phyloP scores from a whole-genome alignment of 2,113 vertebrate species.

The Nerophis ophidion region DNA sequence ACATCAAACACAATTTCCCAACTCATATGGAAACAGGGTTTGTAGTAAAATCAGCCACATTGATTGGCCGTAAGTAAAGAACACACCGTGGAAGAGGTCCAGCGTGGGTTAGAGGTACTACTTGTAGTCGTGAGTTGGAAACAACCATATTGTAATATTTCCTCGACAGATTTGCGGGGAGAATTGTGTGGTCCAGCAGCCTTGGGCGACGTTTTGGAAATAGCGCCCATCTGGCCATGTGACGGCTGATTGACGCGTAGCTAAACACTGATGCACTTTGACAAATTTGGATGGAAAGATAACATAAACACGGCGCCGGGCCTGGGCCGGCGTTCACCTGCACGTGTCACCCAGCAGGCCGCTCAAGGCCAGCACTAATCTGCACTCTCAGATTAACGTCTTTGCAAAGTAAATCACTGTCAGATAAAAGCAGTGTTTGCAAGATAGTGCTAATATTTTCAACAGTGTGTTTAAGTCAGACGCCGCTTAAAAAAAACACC shows the following conservation, averaged over 20 bases:
- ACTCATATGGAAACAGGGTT: no score
- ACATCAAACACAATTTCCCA: no score
- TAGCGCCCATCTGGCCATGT: constrained; percentile 81
- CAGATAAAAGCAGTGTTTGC: constrained; percentile 83
- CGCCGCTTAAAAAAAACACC: constrained; percentile 68
- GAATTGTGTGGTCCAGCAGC: constrained; percentile 73
- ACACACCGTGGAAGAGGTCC: no score
- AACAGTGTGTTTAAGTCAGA: constrained; percentile 83
- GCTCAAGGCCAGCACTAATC: constrained; percentile 80
- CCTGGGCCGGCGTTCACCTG: constrained; percentile 83
- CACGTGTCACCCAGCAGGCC: constrained; percentile 76
- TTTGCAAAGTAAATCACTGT: constrained; percentile 81
- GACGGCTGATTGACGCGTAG: constrained; percentile 79
- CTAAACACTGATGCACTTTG: constrained; percentile 93
- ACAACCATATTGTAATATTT: no score
- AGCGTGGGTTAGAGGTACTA: no score
- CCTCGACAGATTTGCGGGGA: constrained; percentile 11
- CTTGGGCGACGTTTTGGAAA: constrained; percentile 77
- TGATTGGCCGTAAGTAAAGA: no score
- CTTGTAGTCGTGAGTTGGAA: no score
- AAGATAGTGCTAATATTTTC: constrained; percentile 82
- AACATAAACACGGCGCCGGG: constrained; percentile 82
- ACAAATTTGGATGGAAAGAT: constrained; percentile 94
- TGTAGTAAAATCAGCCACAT: no score
- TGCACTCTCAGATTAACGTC: constrained; percentile 75